phyloP scores from a whole-genome alignment of 1,140 invertebrate genomes.

The Gonatopus flavifemur region DNA sequence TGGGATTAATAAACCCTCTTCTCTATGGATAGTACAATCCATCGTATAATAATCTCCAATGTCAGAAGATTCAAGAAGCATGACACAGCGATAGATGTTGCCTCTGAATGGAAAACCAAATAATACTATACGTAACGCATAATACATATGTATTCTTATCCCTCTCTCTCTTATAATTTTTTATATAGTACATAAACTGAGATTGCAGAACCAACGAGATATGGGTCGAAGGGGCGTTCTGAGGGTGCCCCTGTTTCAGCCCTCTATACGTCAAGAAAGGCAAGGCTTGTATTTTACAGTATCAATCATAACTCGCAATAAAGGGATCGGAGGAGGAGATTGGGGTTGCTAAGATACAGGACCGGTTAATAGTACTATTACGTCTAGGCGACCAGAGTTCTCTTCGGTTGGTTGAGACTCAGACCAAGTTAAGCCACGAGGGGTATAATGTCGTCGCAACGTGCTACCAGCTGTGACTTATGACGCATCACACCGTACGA shows the following conservation, averaged over 20 bases:
- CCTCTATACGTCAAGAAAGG: constrained; percentile 2
- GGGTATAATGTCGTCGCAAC: constrained; percentile 43
- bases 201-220: background rate
- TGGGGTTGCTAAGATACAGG: constrained; percentile 48
- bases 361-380: constrained; percentile 48
- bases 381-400: no score
- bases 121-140: no score
- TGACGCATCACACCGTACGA: constrained; percentile 43
- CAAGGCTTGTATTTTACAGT: constrained; percentile 39
- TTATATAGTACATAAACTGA: no score
- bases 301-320: constrained; percentile 49
- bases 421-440: constrained; percentile 10
- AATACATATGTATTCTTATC: no score
- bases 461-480: constrained; percentile 53
- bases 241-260: background rate
- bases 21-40: no score
- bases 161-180: no score
- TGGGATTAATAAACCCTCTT: no score
- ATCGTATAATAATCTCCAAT: no score
- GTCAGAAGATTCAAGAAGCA: no score
- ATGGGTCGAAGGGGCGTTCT: constrained; percentile 9
- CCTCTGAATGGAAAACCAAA: no score
- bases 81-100: no score
- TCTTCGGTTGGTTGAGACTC: constrained; percentile 18
- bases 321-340: constrained; percentile 22